A percentile compares a stretch with the other conserved stretches of the same genome.
Conservation (phyloP, 2,888 invertebrate species). For the Dicyrtomina minuta region DNA sequence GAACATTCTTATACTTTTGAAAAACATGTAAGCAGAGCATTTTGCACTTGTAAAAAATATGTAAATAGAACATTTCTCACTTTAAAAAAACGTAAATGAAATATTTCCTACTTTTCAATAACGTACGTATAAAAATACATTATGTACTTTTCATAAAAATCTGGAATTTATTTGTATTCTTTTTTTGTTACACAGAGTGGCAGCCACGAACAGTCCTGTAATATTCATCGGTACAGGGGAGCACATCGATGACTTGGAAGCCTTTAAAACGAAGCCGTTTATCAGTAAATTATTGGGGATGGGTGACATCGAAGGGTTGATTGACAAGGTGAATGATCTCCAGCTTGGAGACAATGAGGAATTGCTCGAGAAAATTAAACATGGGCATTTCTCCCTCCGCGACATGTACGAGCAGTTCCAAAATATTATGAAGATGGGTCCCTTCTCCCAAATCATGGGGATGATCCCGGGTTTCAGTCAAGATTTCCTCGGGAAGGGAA, state of each 20-base stretch:
- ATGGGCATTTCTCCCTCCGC: constrained; percentile 96
- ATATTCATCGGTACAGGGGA: constrained; percentile 99
- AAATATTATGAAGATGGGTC: constrained; percentile 99
- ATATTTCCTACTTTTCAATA: too few relatives aligned
- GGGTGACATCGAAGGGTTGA: constrained; percentile 98
- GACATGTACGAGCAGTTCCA: constrained; percentile 99
- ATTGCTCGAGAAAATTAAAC: constrained; percentile 94
- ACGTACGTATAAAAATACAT: too few relatives aligned
- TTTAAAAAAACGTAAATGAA: too few relatives aligned
- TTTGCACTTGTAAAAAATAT: too few relatives aligned
- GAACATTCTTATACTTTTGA: too few relatives aligned
- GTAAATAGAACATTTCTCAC: too few relatives aligned
- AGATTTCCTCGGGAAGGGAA: constrained; percentile 98
- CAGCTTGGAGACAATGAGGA: constrained; percentile 98
- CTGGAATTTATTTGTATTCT: not conserved
- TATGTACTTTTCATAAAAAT: too few relatives aligned
- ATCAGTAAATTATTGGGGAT: constrained; percentile 95
- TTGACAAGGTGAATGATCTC: constrained; percentile 91
- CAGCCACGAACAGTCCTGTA: constrained; percentile 96
- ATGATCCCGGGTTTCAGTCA: constrained; percentile 99
- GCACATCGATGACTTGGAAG: constrained; percentile 98
- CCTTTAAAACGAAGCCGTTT: constrained; percentile 98
- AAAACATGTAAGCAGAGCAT: too few relatives aligned
- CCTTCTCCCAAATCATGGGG: constrained; percentile 99
- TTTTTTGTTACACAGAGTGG: constrained; percentile 80